phyloP scores from a whole-genome alignment of 2,113 vertebrate species.

The Oryzias celebensis region DNA sequence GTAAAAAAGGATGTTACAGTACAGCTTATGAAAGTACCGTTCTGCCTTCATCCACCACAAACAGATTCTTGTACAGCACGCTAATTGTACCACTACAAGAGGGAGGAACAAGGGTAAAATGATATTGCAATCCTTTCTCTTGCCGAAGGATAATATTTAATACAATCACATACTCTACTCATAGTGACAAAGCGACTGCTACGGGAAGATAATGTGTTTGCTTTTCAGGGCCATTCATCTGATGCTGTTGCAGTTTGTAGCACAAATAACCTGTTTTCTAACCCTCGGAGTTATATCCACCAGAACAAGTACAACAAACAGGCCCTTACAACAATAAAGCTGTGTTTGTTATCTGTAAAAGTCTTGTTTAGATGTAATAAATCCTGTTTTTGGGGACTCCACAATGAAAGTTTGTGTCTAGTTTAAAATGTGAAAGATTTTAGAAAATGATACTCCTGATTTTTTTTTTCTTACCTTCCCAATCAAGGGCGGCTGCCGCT shows the following conservation, averaged over 20 bases:
- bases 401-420: not conserved
- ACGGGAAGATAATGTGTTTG: constrained; percentile 26
- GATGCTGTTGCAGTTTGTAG: constrained; percentile 5
- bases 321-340: constrained; percentile 5
- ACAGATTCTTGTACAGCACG: not conserved
- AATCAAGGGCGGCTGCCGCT: no score
- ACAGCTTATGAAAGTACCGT: not conserved
- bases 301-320: constrained; percentile 12
- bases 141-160: constrained; percentile 36
- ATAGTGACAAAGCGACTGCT: constrained; percentile 13
- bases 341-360: constrained; percentile 20
- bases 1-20: no score
- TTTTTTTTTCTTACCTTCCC: no score
- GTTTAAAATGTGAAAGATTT: no score
- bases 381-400: constrained; percentile 22
- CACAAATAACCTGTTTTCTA: constrained; percentile 19
- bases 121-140: constrained; percentile 34
- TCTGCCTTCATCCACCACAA: not conserved
- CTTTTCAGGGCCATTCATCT: constrained; percentile 35
- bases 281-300: not conserved
- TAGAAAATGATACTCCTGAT: no score
- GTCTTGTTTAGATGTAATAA: constrained; percentile 3
- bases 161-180: constrained; percentile 24
- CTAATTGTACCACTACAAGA: constrained; percentile 16
- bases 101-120: constrained; percentile 13